Conservation (phyloP, 2,797 vertebrate species). For the Tokudaia tokunoshimensis region DNA sequence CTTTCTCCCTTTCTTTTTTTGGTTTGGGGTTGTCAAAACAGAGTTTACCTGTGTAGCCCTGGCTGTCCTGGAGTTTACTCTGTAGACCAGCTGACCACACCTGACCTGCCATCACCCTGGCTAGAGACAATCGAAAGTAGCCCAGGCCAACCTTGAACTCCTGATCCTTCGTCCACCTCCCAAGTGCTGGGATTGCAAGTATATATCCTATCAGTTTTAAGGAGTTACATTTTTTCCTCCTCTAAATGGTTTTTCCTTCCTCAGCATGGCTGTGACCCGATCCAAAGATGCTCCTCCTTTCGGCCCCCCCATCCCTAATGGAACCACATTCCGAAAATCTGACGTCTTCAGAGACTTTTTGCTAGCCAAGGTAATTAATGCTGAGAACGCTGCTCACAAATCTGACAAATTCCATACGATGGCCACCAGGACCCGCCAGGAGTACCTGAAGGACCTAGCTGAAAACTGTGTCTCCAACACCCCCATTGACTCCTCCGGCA, state of each 20-base stretch:
- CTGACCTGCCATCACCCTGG: background rate
- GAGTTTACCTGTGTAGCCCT: background rate
- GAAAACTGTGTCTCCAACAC: conserved; percentile 94
- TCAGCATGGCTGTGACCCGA: conserved; percentile 95
- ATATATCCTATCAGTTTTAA: background rate
- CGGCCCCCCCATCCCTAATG: conserved; percentile 93
- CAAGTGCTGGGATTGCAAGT: background rate
- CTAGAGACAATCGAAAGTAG: background rate
- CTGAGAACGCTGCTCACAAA: conserved; percentile 95
- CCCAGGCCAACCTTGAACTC: background rate
- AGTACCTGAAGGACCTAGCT: conserved; percentile 95
- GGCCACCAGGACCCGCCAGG: conserved; percentile 95
- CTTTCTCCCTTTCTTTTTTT: background rate
- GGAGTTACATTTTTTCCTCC: background rate
- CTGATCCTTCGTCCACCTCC: background rate
- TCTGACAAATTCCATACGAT: conserved; percentile 97
- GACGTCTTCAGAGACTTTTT: conserved; percentile 95
- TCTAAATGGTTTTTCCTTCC: conserved; percentile 61
- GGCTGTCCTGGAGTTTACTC: background rate
- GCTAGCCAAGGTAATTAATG: conserved; percentile 96
- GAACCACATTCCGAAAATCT: conserved; percentile 92
- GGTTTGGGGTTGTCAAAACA: background rate
- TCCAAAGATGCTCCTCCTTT: conserved; percentile 98
- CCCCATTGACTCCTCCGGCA: conserved; percentile 92
- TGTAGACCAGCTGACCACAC: background rate